Evolutionary conservation across 2,888 invertebrate species (phyloP), one percentile per base, ranked within the genome.

Genomic region (Spodoptera exigua): DNA sequence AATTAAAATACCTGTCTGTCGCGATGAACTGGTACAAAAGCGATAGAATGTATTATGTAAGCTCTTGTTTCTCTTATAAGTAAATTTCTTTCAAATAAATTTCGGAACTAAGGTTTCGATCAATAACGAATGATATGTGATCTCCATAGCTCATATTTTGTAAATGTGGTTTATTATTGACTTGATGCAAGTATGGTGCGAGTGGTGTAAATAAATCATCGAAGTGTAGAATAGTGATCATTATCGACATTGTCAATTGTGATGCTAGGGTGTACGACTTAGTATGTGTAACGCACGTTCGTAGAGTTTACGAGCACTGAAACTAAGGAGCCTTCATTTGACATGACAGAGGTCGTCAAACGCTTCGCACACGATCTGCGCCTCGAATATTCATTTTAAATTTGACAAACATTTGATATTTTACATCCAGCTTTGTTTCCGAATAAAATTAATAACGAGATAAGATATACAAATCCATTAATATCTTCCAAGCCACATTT

Each of bases 191-290:
- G 60, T 45, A 57, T 60, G 65, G 53, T 59, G 63, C 69, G 58
- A 59, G 55, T 65, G 64, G 65, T 69, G 61, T 75, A 61, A 41
- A 65, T 74, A 69, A 68, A 74, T 76, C 74, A 76, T 74, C 70
- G 70, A 77, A 70, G 47, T 62, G 47, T 71, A 72, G 70, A 55
- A 75, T 82, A 80, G 74, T 79, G 74, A 80, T 75, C 68, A 72
- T 76, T 67, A 80, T 79, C 79, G 79, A 80, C 65, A 70, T 76
- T 71, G 81, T 85, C 80, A 80, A 79, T 83, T 85, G 78, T 84
- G 72, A 78, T 79, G 76, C 53, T 58, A 47, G 44, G 11, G 27
- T 46, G 49, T 68, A 45, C 47, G 57, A 63, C n/a, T n/a, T n/a
- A n/a, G 32, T 40, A 27, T 1, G 12, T 27, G 46, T 40, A n/a